Percentiles rank a stretch among this genome's conserved stretches.
These are phyloP conservation scores for Petrocephalus microphthalmus DNA, from an alignment of 2,113 vertebrate species.

Conservation along the genomic window DNA sequence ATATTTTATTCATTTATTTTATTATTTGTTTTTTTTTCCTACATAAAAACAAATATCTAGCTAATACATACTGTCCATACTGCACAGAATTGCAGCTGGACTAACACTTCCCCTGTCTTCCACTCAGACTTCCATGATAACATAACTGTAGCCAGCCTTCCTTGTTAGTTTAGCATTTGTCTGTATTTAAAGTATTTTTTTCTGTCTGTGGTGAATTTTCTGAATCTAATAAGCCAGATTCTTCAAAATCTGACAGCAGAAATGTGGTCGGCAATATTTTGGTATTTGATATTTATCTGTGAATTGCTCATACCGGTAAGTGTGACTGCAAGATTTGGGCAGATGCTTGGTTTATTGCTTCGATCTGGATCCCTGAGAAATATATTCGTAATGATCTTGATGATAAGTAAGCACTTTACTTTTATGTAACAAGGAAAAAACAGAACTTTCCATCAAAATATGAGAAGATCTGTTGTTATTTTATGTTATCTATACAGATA, in stretches of 20 bases:
- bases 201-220: background rate
- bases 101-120: background rate
- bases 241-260: background rate
- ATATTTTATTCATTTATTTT: background rate
- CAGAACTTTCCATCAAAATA: background rate
- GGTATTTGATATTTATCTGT: background rate
- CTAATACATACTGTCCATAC: background rate
- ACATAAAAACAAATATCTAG: background rate
- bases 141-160: background rate
- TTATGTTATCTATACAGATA: background rate
- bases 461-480: background rate
- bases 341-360: background rate
- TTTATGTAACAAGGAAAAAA: background rate
- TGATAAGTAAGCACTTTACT: background rate
- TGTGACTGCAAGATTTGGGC: background rate
- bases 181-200: background rate
- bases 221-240: background rate
- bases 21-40: background rate
- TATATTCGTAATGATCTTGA: background rate
- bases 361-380: background rate
- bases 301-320: background rate
- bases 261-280: background rate
- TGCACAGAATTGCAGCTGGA: background rate
- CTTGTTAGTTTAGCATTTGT: background rate
- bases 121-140: background rate